Evolutionary conservation across 2,113 vertebrate genomes (phyloP), one percentile per base, ranked within the genome.

Genomic region (Pavo muticus): DNA sequence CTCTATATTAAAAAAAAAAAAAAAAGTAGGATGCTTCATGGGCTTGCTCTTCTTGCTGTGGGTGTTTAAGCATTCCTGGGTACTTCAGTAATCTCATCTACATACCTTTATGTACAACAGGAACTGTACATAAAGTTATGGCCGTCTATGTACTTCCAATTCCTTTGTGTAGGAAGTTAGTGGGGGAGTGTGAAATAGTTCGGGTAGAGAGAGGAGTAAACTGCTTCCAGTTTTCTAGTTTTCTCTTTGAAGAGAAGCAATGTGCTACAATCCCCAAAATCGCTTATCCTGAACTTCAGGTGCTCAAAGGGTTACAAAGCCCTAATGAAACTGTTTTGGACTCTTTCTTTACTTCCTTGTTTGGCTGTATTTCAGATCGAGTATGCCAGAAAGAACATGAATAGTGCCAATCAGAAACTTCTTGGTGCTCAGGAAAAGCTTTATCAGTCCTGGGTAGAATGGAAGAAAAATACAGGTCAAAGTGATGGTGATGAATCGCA

Each of bases 341-440:
- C 29, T 88, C 30, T 77, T 75, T 21, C 48, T 94, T 90, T 65
- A 80, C 32, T 87, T 92, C 44, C 39, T 91, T 80, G 35, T 87
- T 97, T 94, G 90, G n/a, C 39, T 94, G 60, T 93, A 42, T 94
- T 95, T 84, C 82, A 99, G 99, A 99, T 99, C 82, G 98, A 99
- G 84, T 97, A 98, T 89, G 97, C 99, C 96, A 98, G 97, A 88
- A 98, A 97, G 95, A 99, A 99, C 32, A 90, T 99, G 77, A 94
- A 97, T 81, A 97, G 94, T 91, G 98, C 98, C 71, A 99, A 98
- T 96, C 98, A 98, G 97, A 98, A 97, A 91, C 94, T 98, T 80
- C 98, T 98, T 84, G 94, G 95, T 95, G 97, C 99, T 32, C 98
- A 98, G 86, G 96, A 98, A 52, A 98, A 98, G 85, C 88, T 99